phyloP scores from a whole-genome alignment of 1,140 invertebrate genomes.

The Manduca sexta region DNA sequence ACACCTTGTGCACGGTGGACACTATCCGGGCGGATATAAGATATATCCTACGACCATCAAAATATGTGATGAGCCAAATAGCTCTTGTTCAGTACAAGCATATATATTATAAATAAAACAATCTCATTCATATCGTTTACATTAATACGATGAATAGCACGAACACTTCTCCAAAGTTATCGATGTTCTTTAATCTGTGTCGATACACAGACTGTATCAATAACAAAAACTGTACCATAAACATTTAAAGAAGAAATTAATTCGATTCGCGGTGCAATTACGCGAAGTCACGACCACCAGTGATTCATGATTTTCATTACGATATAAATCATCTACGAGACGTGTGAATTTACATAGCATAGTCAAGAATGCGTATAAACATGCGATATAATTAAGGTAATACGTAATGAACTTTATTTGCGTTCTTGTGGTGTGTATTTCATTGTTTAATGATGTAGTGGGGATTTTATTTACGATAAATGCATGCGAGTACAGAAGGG shows the following conservation, averaged over 20 bases:
- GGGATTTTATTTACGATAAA: no score
- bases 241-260: conserved; percentile 59
- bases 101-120: conserved; percentile 4
- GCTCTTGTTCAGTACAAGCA: no score
- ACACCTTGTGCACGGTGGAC: no score
- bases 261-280: conserved; percentile 67
- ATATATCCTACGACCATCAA: no score
- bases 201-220: conserved; percentile 53
- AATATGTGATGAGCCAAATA: no score
- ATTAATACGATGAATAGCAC: no score
- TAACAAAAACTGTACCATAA: conserved; percentile 60
- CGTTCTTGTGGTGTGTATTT: not conserved
- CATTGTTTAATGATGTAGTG: no score
- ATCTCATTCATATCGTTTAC: no score
- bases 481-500: no score
- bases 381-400: conserved; percentile 38
- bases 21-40: no score
- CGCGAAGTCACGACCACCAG: conserved; percentile 52
- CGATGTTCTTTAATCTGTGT: no score
- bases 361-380: conserved; percentile 40
- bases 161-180: conserved; percentile 39
- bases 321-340: conserved; percentile 47
- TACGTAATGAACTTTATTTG: conserved; percentile 1
- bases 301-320: conserved; percentile 60
- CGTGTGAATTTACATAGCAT: conserved; percentile 54